phyloP scores from a whole-genome alignment of 2,888 invertebrate genomes.

The Caenorhabditis uteleia region DNA sequence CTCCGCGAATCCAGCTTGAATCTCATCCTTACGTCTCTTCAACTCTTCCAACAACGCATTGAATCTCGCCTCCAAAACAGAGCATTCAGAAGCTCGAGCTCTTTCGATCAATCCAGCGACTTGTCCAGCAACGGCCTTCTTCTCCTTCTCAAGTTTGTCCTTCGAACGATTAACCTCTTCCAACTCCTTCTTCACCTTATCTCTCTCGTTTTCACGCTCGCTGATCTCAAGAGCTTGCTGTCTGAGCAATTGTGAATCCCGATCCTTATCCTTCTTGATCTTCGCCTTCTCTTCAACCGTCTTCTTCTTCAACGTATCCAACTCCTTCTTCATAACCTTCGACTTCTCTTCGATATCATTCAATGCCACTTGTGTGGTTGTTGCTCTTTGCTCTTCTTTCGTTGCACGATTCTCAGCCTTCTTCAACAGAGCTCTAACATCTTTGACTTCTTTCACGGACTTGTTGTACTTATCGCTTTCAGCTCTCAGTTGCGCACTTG shows the following conservation, averaged over 20 bases:
- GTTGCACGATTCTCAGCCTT: constrained; percentile 50
- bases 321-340: constrained; percentile 41
- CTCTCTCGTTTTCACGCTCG: constrained; percentile 22
- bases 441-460: constrained; percentile 38
- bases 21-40: constrained; percentile 33
- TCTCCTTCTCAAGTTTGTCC: constrained; percentile 34
- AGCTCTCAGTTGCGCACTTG: neutral
- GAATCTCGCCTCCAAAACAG: constrained; percentile 30
- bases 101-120: constrained; percentile 27
- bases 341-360: constrained; percentile 49
- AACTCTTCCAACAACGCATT: constrained; percentile 17
- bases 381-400: constrained; percentile 42
- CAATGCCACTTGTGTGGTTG: constrained; percentile 26
- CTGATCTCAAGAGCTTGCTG: constrained; percentile 26
- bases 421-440: constrained; percentile 39
- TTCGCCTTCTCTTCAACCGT: constrained; percentile 44
- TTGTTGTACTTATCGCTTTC: constrained; percentile 24
- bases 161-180: constrained; percentile 21
- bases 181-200: constrained; percentile 21
- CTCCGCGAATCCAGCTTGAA: constrained; percentile 26
- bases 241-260: constrained; percentile 21
- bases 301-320: constrained; percentile 53
- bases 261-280: constrained; percentile 47
- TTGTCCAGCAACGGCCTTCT: constrained; percentile 20
- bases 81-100: constrained; percentile 31